These are phyloP conservation scores for Hyperoodon ampullatus DNA, from an alignment of 2,113 vertebrate genomes.

Conservation along the genomic window DNA sequence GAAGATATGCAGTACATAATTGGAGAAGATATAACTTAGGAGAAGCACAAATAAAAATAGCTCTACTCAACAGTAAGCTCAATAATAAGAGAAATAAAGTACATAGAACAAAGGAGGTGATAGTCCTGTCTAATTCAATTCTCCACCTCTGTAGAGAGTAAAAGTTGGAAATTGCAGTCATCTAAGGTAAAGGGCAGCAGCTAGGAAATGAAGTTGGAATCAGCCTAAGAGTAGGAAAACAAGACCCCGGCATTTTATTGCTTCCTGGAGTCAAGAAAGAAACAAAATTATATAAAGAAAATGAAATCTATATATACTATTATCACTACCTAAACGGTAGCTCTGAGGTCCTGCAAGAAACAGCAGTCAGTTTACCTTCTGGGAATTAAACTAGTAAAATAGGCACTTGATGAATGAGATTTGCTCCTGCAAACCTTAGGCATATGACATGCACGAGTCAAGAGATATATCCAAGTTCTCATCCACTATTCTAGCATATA, in stretches of 20 bases:
- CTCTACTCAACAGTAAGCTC: neutral
- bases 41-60: neutral
- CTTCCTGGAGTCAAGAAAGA: conserved; percentile 51
- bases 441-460: neutral
- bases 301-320: conserved; percentile 58
- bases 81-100: neutral
- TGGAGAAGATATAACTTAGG: neutral
- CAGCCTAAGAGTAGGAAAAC: neutral
- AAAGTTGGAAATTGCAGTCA: neutral
- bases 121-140: neutral
- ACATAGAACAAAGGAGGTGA: neutral
- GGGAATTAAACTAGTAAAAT: neutral
- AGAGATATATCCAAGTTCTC: neutral
- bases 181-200: neutral
- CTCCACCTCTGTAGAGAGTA: neutral
- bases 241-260: conserved; percentile 54
- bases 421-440: neutral
- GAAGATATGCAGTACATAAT: neutral
- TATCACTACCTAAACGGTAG: conserved; percentile 9
- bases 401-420: neutral
- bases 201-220: conserved; percentile 40
- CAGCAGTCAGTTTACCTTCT: conserved; percentile 9
- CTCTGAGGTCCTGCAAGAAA: conserved; percentile 4
- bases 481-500: neutral
- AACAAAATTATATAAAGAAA: conserved; percentile 63